Conservation (phyloP, 2,113 vertebrate species). For the Percopsis transmontana region DNA sequence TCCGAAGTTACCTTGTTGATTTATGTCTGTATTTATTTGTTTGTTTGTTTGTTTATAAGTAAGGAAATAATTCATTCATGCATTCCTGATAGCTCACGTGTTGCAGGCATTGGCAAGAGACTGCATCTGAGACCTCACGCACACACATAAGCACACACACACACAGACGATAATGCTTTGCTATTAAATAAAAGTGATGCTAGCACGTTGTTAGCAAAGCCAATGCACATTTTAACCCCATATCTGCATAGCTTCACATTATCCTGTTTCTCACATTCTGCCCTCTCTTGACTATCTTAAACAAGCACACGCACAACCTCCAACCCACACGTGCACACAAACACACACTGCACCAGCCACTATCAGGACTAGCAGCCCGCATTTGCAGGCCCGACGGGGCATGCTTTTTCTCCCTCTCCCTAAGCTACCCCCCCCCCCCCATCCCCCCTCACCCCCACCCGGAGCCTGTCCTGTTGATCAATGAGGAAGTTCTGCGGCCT, state of each 20-base stretch:
- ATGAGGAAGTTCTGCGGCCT: conserved; percentile 81
- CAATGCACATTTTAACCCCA: conserved; percentile 9
- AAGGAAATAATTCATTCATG: too few relatives aligned
- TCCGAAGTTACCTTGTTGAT: too few relatives aligned
- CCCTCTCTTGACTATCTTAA: conserved; percentile 26
- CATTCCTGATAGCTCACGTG: too few relatives aligned
- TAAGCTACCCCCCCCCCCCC: conserved; percentile 8
- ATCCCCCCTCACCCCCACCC: conserved; percentile 27
- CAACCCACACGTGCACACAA: conserved; percentile 3
- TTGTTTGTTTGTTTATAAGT: too few relatives aligned
- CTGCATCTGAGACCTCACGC: not conserved
- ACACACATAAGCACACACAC: conserved; percentile 8
- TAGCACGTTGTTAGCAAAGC: conserved; percentile 21
- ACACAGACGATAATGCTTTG: not conserved
- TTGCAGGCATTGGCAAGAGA: too few relatives aligned
- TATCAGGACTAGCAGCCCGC: conserved; percentile 70
- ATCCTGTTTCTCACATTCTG: conserved; percentile 24
- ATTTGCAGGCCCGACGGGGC: conserved; percentile 64
- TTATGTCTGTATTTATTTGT: too few relatives aligned
- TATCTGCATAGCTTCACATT: conserved; percentile 13
- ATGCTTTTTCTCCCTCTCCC: conserved; percentile 70
- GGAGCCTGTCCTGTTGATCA: conserved; percentile 79
- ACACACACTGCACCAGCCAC: conserved; percentile 22
- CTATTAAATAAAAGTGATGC: not conserved
- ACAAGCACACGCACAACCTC: conserved; percentile 12